Base-by-base conservation (phyloP, 1,140 invertebrate genomes). In the Drosophila elegans region DNA sequence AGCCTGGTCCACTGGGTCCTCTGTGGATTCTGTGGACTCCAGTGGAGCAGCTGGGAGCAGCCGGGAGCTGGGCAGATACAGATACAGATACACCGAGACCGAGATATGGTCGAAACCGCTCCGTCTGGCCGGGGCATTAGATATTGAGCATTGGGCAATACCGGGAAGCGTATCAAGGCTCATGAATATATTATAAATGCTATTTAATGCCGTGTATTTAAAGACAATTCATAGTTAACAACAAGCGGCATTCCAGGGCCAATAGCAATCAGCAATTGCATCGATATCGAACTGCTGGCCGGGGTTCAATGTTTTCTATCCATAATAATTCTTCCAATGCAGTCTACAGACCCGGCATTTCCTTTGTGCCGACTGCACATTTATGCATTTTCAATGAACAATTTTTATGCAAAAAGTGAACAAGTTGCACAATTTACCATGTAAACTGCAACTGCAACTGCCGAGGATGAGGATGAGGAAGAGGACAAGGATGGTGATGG, bases 341-440 rank as follows among this genome's bases (percentile, higher is more conserved):
- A 62, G 64, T 45, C 68, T n/a, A 21, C 62, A 29, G 46, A 52
- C 44, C 63, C 54, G 81, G 75, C 82, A 81, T 86, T 85, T 85
- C 82, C 74, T 85, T 85, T 86, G 82, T 83, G 71, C 83, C 75
- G 79, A 84, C 82, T 89, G 84, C 84, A 86, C 83, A 89, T 89
- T 89, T 89, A 89, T 89, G 84, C 84, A 89, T 89, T 89, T 89
- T 89, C 85, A 89, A 89, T 89, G 84, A 89, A 89, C 84, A 89
- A 89, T 89, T 89, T 89, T 89, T 89, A 89, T 89, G 84, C 84
- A 89, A 89, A 89, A 89, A 84, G 84, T 89, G 85, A 89, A 89
- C 84, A 89, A 89, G 84, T 89, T 89, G 84, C 80, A 89, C 84
- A 89, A 89, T 89, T 89, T 89, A 89, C 84, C 84, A 82, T 86